Base-by-base conservation (phyloP, 2,113 vertebrate species). In the Turdus rufiventris region DNA sequence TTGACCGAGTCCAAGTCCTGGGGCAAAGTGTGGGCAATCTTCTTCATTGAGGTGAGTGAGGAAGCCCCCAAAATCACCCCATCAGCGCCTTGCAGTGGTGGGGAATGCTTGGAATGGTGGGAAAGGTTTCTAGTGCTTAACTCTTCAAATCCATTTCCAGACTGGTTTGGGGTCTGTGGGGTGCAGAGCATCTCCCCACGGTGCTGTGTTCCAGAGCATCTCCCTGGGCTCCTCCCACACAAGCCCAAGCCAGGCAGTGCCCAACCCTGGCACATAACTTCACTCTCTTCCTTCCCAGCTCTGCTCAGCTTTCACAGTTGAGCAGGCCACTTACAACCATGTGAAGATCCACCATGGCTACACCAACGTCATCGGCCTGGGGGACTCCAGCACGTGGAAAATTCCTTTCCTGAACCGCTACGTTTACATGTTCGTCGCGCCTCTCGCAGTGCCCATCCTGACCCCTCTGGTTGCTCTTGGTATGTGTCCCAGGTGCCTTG, bases 321-420 rank as follows among this genome's bases (percentile, higher is more conserved):
- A 97, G 18, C 97, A 96, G 2, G 98, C 97, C 3, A 97, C 96
- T 28, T 97, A 98, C 6, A 98, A 98, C 24, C 99, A 99, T 0
- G 98, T 99, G 31, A 99, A 99, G 96, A 88, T 99, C 78, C 99
- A 99, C 91, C 99, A 99, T 0, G 98, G 98, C 67, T 98, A 99
- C 94, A 99, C 99, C 67, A 99, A 99, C 0, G 42, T 99, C 78
- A 97, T 99, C 0, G 99, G 98, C 34, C 95, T 99, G 81, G 99
- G 99, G 1, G 99, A 99, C 96, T 99, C 99, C 62, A 99, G 99
- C 97, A 98, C 98, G 1, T 99, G 99, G 99, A 98, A 98, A 74
- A 48, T 98, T 66, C 99, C 99, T 5, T 97, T 91, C 93, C 98
- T 99, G 89, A 98, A 99, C 51, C 98, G 98, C 50, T 94, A 94